Evolutionary conservation across 2,113 vertebrate species (phyloP), one percentile per base, ranked within the genome.

Genomic region (Gnathonemus echidnorhynchus): DNA sequence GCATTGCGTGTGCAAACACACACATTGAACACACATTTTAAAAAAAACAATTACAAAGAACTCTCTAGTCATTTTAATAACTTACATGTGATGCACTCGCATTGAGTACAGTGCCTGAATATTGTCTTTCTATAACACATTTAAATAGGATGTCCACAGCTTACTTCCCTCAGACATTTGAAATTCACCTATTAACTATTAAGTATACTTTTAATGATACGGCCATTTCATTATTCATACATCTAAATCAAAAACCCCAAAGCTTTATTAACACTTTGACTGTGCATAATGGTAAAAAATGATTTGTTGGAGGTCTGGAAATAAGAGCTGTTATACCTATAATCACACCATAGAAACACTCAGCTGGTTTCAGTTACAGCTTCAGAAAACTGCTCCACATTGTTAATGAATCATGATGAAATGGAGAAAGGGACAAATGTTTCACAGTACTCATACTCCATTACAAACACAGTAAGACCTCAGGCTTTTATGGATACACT

Each of bases 221-320:
- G 92, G 91, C 91, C 91, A 91, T 94, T 96, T 95, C 88, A 95
- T 95, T 95, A 95, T 95, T 95, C 93, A 96, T 95, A 94, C 91
- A 62, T 92, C 90, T 93, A 95, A 95, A 95, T 95, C 93, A 96
- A 95, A 86, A 94, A 95, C 94, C 94, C 94, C 93, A 94, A 94
- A 94, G 92, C 91, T 93, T 95, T 93, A 96, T 96, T 96, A 96
- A 95, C 94, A 96, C 95, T 93, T 96, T 95, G 95, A 95, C 94
- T 93, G 91, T 93, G 91, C 94, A 93, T 95, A 95, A 96, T 95
- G 88, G 93, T 92, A 95, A 95, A 91, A 96, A 95, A 93, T 94
- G 93, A 95, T 96, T 95, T 94, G 94, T 95, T 95, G 93, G 93
- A 94, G 92, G 91, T 95, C 94, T 94, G 93, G 95, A 96, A 96